phyloP scores from a whole-genome alignment of 30 jellyfish, hydroid and myxozoan genomes.

The Chrysaora quinquecirrha region DNA sequence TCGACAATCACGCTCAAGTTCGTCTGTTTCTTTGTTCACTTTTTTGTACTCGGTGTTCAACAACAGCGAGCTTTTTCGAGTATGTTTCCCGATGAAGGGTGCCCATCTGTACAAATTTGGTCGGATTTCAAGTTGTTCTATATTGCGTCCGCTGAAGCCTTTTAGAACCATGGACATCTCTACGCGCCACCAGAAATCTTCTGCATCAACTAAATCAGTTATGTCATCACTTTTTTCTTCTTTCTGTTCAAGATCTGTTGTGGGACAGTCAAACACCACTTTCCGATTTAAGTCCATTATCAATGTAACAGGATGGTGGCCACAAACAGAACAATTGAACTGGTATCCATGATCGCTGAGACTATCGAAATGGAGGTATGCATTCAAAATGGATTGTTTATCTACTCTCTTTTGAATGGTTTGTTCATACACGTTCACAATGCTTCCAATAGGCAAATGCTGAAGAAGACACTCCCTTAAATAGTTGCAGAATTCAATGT shows the following conservation, averaged over 20 bases:
- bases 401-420: not conserved
- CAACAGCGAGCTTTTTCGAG: not conserved
- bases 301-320: slow-evolving; percentile 19
- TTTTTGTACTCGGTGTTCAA: slow-evolving; percentile 20
- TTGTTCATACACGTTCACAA: not conserved
- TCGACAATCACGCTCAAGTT: slow-evolving; percentile 1
- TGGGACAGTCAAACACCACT: slow-evolving; percentile 40
- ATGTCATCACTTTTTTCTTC: not conserved
- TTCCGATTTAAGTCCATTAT: slow-evolving; percentile 46
- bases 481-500: slow-evolving; percentile 31
- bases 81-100: not conserved
- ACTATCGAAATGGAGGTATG: slow-evolving; percentile 31
- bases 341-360: slow-evolving; percentile 1
- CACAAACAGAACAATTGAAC: slow-evolving; percentile 37
- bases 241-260: not conserved
- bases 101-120: slow-evolving; percentile 17
- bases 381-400: slow-evolving; percentile 6
- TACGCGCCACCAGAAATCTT: not conserved
- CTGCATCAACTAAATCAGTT: not conserved
- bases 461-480: slow-evolving; percentile 5
- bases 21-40: not conserved
- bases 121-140: not conserved
- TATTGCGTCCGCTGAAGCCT: not conserved
- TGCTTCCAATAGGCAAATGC: slow-evolving; percentile 30
- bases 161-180: not conserved